Evolutionary conservation across 64 coral and sea anemone genomes (phyloP).

Genomic region (Actinia tenebrosa): DNA sequence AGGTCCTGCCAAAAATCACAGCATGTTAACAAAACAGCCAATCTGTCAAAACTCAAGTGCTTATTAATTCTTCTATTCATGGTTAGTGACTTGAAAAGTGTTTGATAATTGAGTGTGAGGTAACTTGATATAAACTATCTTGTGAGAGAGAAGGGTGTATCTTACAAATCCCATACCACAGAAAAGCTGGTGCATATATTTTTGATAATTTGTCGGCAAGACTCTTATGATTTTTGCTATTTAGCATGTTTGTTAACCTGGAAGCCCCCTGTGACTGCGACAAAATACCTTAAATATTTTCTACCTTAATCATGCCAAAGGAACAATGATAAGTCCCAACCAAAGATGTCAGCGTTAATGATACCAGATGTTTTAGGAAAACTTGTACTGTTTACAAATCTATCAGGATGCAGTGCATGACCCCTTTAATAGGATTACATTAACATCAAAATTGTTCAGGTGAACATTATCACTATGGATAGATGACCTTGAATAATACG

Average conservation of each 20-base stretch:
- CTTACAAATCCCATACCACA: neutral
- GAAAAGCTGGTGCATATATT: neutral
- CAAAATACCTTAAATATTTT: neutral
- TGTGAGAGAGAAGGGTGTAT: neutral
- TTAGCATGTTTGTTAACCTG: neutral
- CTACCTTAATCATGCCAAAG: neutral
- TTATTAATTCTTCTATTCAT: neutral
- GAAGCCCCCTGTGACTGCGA: neutral
- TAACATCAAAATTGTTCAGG: neutral
- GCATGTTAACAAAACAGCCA: neutral
- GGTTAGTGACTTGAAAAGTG: slow-evolving; percentile 2
- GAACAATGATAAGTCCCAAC: neutral
- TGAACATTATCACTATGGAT: neutral
- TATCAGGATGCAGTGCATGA: neutral
- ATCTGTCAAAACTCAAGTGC: neutral
- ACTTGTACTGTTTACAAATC: neutral
- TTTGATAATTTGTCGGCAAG: neutral
- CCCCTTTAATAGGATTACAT: neutral
- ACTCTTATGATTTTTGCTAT: neutral
- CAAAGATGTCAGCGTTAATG: neutral
- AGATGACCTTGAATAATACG: neutral
- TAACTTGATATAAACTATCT: neutral
- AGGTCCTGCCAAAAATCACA: neutral
- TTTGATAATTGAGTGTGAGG: slow-evolving; percentile 3
- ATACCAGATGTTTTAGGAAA: neutral